phyloP scores from a whole-genome alignment of 2,888 invertebrate species.

The Pseudanteris insignis region DNA sequence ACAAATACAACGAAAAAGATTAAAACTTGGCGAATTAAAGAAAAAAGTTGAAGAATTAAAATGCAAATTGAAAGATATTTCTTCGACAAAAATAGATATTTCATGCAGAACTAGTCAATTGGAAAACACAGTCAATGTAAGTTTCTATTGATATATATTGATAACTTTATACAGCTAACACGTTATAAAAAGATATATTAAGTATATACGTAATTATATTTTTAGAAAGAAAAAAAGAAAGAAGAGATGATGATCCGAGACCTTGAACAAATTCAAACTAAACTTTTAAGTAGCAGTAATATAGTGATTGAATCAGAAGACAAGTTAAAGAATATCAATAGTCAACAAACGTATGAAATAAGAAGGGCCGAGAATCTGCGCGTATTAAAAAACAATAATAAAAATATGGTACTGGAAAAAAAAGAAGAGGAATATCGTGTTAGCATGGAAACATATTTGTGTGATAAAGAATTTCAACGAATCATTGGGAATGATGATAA shows the following conservation, averaged over 20 bases:
- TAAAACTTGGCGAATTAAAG: no score
- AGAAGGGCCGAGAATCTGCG: slow-evolving; percentile 52
- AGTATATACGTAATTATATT: no score
- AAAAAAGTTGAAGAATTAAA: no score
- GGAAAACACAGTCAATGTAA: slow-evolving; percentile 72
- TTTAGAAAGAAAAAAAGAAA: slow-evolving; percentile 58
- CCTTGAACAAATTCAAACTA: slow-evolving; percentile 51
- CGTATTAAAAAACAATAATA: slow-evolving; percentile 46
- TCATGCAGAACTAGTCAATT: slow-evolving; percentile 69
- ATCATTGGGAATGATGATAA: slow-evolving; percentile 53
- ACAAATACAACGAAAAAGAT: no score
- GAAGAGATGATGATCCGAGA: slow-evolving; percentile 51
- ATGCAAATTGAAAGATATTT: no score
- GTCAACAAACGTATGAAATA: slow-evolving; percentile 46
- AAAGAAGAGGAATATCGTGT: slow-evolving; percentile 52
- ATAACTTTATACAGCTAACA: no score
- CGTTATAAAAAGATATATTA: no score
- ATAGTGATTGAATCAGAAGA: slow-evolving; percentile 51
- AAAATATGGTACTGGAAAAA: slow-evolving; percentile 51
- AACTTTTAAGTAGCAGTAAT: slow-evolving; percentile 47
- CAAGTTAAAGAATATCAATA: slow-evolving; percentile 50
- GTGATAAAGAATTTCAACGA: slow-evolving; percentile 54
- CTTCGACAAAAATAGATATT: slow-evolving; percentile 24
- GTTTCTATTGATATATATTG: no score
- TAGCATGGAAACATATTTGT: slow-evolving; percentile 55